Conservation (phyloP, 2,797 vertebrate genomes). For the Clarias laeviceps region DNA sequence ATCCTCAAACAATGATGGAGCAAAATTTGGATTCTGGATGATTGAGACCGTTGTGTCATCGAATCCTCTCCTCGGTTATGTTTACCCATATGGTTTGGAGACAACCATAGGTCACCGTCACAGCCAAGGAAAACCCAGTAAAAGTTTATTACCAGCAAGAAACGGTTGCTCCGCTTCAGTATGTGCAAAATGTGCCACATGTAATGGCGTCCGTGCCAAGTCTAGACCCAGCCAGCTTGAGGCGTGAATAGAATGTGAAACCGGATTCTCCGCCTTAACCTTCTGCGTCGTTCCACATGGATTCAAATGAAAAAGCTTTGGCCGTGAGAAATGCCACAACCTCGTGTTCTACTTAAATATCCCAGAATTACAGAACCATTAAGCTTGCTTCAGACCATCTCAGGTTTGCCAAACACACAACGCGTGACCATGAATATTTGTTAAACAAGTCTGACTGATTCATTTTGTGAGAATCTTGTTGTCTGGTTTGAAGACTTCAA, state of each 20-base stretch:
- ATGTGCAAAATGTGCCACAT: slow-evolving; percentile 59
- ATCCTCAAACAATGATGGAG: neutral
- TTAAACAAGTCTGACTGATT: neutral
- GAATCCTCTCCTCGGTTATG: slow-evolving; percentile 25
- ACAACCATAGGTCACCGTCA: slow-evolving; percentile 7
- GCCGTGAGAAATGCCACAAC: slow-evolving; percentile 14
- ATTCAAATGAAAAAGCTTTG: slow-evolving; percentile 36
- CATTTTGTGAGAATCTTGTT: neutral
- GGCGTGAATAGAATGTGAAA: slow-evolving; percentile 60
- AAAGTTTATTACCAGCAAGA: slow-evolving; percentile 56
- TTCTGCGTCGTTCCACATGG: slow-evolving; percentile 7
- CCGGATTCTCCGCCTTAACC: slow-evolving; percentile 16
- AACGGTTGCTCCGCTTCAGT: slow-evolving; percentile 40
- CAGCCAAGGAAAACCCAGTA: slow-evolving; percentile 65
- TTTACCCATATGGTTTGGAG: slow-evolving; percentile 61
- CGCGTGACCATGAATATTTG: slow-evolving; percentile 21
- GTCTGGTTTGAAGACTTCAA: neutral
- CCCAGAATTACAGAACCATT: slow-evolving; percentile 32
- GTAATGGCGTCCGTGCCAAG: slow-evolving; percentile 53
- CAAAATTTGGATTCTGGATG: slow-evolving; percentile 8
- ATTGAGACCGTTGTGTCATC: slow-evolving; percentile 14
- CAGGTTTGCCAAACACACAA: slow-evolving; percentile 13
- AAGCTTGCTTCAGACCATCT: slow-evolving; percentile 17
- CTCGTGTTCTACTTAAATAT: slow-evolving; percentile 37
- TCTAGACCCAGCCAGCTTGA: slow-evolving; percentile 52